Base-by-base conservation (phyloP, 1,140 invertebrate species). In the Goniozus legneri region DNA sequence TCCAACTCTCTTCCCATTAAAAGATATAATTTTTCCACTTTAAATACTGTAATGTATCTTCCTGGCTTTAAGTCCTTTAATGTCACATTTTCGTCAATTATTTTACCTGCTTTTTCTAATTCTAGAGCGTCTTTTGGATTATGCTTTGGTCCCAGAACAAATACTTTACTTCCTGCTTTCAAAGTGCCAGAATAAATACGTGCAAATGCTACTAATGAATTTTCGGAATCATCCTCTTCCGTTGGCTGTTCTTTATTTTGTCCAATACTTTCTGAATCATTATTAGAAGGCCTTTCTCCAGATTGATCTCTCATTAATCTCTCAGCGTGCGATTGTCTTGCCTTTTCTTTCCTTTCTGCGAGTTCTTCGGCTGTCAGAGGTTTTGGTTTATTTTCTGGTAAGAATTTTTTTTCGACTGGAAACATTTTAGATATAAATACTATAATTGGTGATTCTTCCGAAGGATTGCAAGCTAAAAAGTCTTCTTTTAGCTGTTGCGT, bases 361-460 rank as follows among this genome's bases (percentile, higher is more conserved):
- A 95, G 81, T 71, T 95, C 90, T 66, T 88, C 86, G 0, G 69
- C 64, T 1, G 89, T 91, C 21, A 95, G 68, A 2, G 81, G 77
- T 63, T 86, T 88, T 30, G 81, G 76, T 59, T 80, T 83, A 63
- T 89, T 87, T 62, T 89, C 80, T 1, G 88, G 88, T 39, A 94
- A 61, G 44, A 73, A 73, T 54, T 79, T 83, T 40, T 79, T 80
- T 60, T 89, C 86, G n/a, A 88, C 80, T 45, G 87, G 82, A 77
- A 93, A 90, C 90, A 95, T 94, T 81, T 98, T 98, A 3, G 95
- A 97, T 47, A 98, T 84, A 76, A 92, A 98, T 37, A 91, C 84
- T 64, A 98, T 89, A 8, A 92, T 76, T 51, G 92, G 88, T 47
- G 79, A 81, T 47, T 85, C 77, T 2, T 81, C 63, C 19, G 78